Evolutionary conservation across 1,140 invertebrate species (phyloP), one percentile per base, ranked within the genome.

Genomic region (Bombus waltoni): DNA sequence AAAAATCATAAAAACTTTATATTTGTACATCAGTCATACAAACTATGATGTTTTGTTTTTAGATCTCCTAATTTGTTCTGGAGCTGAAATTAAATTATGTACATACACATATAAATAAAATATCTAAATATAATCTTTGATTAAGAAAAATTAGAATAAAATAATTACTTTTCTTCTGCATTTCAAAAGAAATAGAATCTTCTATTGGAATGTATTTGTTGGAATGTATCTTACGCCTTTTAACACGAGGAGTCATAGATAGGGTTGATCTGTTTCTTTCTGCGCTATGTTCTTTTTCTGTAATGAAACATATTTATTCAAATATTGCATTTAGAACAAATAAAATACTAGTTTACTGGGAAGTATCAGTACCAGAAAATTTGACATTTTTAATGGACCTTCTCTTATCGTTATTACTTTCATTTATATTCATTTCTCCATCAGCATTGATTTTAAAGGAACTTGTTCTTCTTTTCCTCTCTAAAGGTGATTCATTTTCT

Each of bases 301-400:
- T 35, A 86, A 89, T n/a, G 59, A 90, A 81, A 86, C 62, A 73
- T 59, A 32, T 62, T 62, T 59, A 78, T 84, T 53, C 57, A 82
- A 78, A 44, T 2, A 25, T 32, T 28, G 25, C 18, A 44, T 22
- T 53, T 18, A 78, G 62, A 84, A 81, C 25, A 77, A 57, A 70
- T 22, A 40, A 38, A 59, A 57, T 28, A 38, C 38, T n/a, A 74
- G 5, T 47, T 57, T 22, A 32, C 35, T 35, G 74, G 57, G 25
- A 74, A 84, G 77, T 15, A 72, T 40, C 5, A 28, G 75, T 84
- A 89, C 87, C 87, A 75, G 65, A 74, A 66, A 93, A 92, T 77
- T 75, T 78, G 32, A 91, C 89, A 38, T 88, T 91, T 85, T 87
- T 92, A 59, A 86, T 83, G 28, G 85, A 57, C 13, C 86, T 85